Percentiles rank a stretch among this genome's conserved stretches.
phyloP scores from a whole-genome alignment of 2,113 vertebrate species.

The Leptodactylus fuscus region DNA sequence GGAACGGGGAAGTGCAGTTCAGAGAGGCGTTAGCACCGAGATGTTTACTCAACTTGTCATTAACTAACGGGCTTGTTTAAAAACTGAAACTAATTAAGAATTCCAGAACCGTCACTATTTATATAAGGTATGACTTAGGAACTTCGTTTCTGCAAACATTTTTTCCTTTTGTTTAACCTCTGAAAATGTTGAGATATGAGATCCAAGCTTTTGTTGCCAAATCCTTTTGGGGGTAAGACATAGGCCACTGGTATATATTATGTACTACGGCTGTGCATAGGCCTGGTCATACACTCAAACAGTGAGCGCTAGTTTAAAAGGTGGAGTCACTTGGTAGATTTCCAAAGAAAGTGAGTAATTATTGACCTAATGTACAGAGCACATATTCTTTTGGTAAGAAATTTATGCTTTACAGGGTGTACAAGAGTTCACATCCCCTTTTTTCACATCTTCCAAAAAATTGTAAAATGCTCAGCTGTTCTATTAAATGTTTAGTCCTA shows the following conservation, averaged over 20 bases:
- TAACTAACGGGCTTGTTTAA: slow-evolving; percentile 70
- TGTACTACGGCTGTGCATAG: slow-evolving; percentile 63
- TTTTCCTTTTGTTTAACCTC: slow-evolving; percentile 46
- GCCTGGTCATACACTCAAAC: slow-evolving; percentile 71
- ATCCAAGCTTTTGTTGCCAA: slow-evolving; percentile 62
- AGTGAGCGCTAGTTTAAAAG: slow-evolving; percentile 71
- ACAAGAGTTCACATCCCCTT: slow-evolving; percentile 74
- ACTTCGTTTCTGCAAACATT: slow-evolving; percentile 64
- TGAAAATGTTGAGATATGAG: slow-evolving; percentile 63
- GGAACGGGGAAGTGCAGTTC: slow-evolving; percentile 54
- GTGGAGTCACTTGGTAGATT: slow-evolving; percentile 75
- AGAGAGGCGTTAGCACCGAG: slow-evolving; percentile 69
- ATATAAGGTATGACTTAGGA: slow-evolving; percentile 67
- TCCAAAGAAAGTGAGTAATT: slow-evolving; percentile 82
- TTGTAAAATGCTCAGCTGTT: slow-evolving; percentile 74
- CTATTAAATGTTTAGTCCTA: slow-evolving; percentile 72
- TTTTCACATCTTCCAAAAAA: slow-evolving; percentile 73
- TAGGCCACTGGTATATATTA: slow-evolving; percentile 62
- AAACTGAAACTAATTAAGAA: slow-evolving; percentile 64
- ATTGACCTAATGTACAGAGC: slow-evolving; percentile 82
- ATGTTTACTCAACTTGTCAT: slow-evolving; percentile 70
- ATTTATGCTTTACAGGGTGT: slow-evolving; percentile 75
- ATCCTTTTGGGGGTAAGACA: slow-evolving; percentile 60
- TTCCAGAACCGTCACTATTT: slow-evolving; percentile 62
- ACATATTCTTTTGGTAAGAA: slow-evolving; percentile 77